These are phyloP conservation scores for Phoxinus phoxinus DNA, from an alignment of 2,113 vertebrate genomes.

Conservation along the genomic window DNA sequence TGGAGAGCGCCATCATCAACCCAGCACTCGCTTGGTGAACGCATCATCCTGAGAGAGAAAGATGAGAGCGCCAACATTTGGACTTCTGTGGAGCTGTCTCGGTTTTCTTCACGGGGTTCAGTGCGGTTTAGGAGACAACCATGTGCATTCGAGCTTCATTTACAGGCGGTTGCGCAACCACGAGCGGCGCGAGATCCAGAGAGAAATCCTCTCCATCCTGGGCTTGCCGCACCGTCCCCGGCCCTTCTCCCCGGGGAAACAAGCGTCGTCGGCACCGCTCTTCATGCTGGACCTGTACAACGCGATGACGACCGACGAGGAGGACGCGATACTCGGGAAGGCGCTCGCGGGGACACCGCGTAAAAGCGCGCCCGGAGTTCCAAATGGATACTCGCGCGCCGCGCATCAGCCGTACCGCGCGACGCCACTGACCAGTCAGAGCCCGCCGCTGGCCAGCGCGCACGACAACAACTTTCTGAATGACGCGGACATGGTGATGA, in stretches of 20 bases:
- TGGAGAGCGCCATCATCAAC: conserved; percentile 31
- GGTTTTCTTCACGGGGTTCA: conserved; percentile 84
- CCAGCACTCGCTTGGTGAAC: conserved; percentile 40
- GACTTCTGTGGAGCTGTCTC: conserved; percentile 89
- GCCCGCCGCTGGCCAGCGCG: conserved; percentile 85
- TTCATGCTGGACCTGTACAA: conserved; percentile 99
- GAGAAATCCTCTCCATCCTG: conserved; percentile 98
- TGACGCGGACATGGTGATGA: conserved; percentile 99
- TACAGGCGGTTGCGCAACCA: conserved; percentile 97
- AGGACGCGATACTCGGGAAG: conserved; percentile 79
- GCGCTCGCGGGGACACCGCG: conserved; percentile 79
- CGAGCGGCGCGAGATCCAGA: conserved; percentile 96
- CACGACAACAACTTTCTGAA: conserved; percentile 97
- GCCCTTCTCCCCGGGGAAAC: conserved; percentile 95
- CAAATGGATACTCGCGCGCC: conserved; percentile 86
- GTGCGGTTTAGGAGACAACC: conserved; percentile 90
- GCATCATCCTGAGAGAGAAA: conserved; percentile 74
- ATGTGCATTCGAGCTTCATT: conserved; percentile 99
- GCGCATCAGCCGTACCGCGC: conserved; percentile 85
- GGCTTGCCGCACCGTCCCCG: conserved; percentile 96
- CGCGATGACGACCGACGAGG: conserved; percentile 94
- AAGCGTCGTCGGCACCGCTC: conserved; percentile 95
- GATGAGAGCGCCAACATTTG: conserved; percentile 79
- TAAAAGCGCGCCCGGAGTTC: conserved; percentile 82
- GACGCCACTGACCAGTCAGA: conserved; percentile 80